Evolutionary conservation across 2,113 vertebrate species (phyloP).

Genomic region (Zosterops japonicus): DNA sequence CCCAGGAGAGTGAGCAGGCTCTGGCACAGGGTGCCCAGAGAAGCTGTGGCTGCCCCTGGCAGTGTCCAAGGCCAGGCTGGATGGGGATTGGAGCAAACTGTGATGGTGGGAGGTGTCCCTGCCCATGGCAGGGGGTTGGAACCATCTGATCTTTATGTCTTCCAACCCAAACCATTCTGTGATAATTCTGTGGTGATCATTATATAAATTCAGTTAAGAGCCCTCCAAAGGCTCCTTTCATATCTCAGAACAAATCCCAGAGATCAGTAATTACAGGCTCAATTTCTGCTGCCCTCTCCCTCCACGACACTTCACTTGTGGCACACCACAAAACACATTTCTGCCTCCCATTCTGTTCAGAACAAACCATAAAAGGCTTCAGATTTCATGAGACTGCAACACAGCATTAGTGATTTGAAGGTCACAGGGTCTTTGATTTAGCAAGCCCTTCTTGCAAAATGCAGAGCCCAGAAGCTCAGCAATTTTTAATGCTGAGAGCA

Average conservation of each 20-base stretch:
- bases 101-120: background rate
- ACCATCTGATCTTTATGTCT: background rate
- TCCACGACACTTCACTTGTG: background rate
- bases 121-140: background rate
- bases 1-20: rapidly evolving
- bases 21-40: background rate
- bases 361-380: background rate
- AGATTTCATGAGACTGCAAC: background rate
- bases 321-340: background rate
- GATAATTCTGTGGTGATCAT: background rate
- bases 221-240: background rate
- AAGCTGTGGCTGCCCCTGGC: background rate
- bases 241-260: background rate
- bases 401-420: background rate
- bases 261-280: background rate
- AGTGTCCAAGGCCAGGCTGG: background rate
- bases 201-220: background rate
- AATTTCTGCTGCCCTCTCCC: background rate
- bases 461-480: background rate
- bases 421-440: background rate
- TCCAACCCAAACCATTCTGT: no score
- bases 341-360: background rate
- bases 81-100: rapidly evolving
- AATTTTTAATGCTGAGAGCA: background rate
- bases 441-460: background rate